Conservation (phyloP, 2,888 invertebrate species). For the Automeris io region DNA sequence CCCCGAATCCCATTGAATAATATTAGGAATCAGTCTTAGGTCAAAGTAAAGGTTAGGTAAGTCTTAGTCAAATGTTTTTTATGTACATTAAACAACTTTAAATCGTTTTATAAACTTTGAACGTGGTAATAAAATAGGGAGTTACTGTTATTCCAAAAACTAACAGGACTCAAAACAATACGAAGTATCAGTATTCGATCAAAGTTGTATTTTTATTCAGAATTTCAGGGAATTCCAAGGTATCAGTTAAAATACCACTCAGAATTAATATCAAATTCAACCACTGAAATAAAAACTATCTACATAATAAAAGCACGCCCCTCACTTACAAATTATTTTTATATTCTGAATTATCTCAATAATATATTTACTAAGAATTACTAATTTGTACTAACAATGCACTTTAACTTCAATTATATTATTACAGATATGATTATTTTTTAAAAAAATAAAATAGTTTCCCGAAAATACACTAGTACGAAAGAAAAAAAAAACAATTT, state of each 20-base stretch:
- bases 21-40: slow-evolving; percentile 66
- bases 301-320: neutral
- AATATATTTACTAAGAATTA: neutral
- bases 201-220: slow-evolving; percentile 9
- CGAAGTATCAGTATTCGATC: neutral
- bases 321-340: slow-evolving; percentile 1
- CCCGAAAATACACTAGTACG: no score
- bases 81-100: slow-evolving; percentile 15
- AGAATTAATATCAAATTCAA: neutral
- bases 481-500: no score
- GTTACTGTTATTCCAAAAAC: neutral
- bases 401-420: no score
- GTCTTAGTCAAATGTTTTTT: slow-evolving; percentile 24
- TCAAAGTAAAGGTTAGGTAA: slow-evolving; percentile 58
- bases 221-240: slow-evolving; percentile 48
- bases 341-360: neutral
- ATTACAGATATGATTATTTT: no score
- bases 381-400: slow-evolving; percentile 7
- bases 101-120: neutral
- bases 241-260: slow-evolving; percentile 5
- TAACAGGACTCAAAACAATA: neutral
- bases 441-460: no score
- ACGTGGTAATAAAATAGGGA: neutral
- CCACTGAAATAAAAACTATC: neutral
- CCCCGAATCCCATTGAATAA: slow-evolving; percentile 43